A percentile compares a stretch with the other conserved stretches of the same genome.
Evolutionary conservation across 2,888 invertebrate species (phyloP).

Genomic region (Cephonodes hylas): DNA sequence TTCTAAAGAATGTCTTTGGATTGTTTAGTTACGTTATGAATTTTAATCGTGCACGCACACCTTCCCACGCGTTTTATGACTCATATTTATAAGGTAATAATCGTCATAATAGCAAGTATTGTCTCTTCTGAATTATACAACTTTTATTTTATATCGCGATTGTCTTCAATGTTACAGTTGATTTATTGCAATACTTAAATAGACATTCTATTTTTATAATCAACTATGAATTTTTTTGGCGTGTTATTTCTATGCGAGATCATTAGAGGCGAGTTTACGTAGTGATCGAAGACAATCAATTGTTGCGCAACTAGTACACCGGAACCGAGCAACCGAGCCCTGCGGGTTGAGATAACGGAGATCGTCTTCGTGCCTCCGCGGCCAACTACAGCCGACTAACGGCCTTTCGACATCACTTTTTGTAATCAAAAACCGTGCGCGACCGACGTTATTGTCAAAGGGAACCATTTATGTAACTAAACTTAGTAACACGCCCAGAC

Average conservation of each 20-base stretch:
- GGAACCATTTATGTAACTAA: neutral
- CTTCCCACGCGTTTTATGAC: slow-evolving; percentile 5
- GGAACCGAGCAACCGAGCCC: slow-evolving; percentile 30
- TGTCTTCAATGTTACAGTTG: too few relatives aligned
- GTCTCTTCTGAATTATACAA: neutral
- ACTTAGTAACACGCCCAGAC: too few relatives aligned
- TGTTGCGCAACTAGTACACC: slow-evolving; percentile 33
- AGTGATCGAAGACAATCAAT: slow-evolving; percentile 35
- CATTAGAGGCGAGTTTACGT: slow-evolving; percentile 17
- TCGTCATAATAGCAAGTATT: slow-evolving; percentile 1
- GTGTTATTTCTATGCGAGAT: neutral
- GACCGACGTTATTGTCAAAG: neutral
- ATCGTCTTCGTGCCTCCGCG: slow-evolving; percentile 25
- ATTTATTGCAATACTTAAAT: too few relatives aligned
- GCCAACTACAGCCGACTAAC: slow-evolving; percentile 21
- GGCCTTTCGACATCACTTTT: slow-evolving; percentile 3
- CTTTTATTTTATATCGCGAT: neutral
- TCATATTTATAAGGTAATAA: slow-evolving; percentile 3
- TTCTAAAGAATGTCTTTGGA: neutral
- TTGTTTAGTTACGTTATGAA: slow-evolving; percentile 1
- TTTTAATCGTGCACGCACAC: slow-evolving; percentile 1
- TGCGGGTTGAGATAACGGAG: slow-evolving; percentile 34
- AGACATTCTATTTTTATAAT: neutral
- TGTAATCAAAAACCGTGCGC: slow-evolving; percentile 3
- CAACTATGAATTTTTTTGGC: neutral